These are phyloP conservation scores for Argyresthia albistria DNA, from an alignment of 2,888 invertebrate species.

Conservation along the genomic window DNA sequence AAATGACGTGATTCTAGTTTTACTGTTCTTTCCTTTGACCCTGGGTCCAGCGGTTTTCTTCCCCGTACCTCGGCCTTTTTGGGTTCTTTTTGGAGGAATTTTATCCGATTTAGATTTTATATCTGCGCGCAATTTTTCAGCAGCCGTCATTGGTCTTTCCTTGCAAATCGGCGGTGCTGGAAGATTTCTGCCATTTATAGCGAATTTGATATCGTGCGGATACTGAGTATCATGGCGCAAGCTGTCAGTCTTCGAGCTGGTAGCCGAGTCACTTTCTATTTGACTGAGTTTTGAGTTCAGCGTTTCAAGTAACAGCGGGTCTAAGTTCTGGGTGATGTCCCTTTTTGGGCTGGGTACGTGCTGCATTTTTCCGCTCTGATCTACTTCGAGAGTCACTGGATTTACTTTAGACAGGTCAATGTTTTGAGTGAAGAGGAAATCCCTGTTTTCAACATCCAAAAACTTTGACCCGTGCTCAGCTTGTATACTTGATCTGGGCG, in stretches of 20 bases:
- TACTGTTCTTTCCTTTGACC: slow-evolving; percentile 76
- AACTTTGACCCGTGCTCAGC: slow-evolving; percentile 52
- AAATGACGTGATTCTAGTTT: slow-evolving; percentile 82
- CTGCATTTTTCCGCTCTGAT: slow-evolving; percentile 75
- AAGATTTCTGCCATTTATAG: slow-evolving; percentile 56
- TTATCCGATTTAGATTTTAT: slow-evolving; percentile 75
- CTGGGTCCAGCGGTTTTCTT: slow-evolving; percentile 70
- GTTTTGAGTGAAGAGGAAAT: slow-evolving; percentile 82
- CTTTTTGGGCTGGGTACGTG: slow-evolving; percentile 79
- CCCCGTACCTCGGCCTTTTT: slow-evolving; percentile 74
- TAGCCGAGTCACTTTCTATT: slow-evolving; percentile 83
- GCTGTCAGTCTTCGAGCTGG: slow-evolving; percentile 81
- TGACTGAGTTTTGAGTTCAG: slow-evolving; percentile 81
- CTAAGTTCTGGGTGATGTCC: slow-evolving; percentile 78
- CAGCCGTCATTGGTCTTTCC: slow-evolving; percentile 56
- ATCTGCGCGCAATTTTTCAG: slow-evolving; percentile 63
- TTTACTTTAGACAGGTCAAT: slow-evolving; percentile 82
- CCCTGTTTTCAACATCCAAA: slow-evolving; percentile 67
- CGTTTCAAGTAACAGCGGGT: slow-evolving; percentile 78
- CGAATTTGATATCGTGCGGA: slow-evolving; percentile 68
- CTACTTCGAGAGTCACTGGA: slow-evolving; percentile 79
- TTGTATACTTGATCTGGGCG: slow-evolving; percentile 55
- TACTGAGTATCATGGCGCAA: slow-evolving; percentile 70
- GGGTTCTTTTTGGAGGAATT: slow-evolving; percentile 74
- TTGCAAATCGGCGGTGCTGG: slow-evolving; percentile 52